A percentile compares a stretch with the other conserved stretches of the same genome.
Evolutionary conservation across 2,888 invertebrate genomes (phyloP).

Genomic region (Drosophila paranaensis): DNA sequence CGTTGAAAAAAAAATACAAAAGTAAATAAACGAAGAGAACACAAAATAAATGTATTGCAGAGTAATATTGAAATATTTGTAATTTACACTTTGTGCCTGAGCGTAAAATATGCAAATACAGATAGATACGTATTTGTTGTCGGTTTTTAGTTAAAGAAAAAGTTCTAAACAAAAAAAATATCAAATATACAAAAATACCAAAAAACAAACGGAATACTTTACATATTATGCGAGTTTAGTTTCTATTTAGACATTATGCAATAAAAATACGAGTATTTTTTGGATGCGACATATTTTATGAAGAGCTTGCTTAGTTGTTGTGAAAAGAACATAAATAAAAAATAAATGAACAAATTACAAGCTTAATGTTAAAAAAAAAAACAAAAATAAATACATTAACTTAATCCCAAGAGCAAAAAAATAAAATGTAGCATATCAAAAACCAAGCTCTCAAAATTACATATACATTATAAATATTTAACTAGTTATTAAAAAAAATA

Average conservation of each 20-base stretch:
- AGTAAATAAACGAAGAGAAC: slow-evolving; percentile 5
- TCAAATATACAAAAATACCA: slow-evolving; percentile 29
- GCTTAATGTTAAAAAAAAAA: slow-evolving; percentile 68
- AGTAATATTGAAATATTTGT: slow-evolving; percentile 69
- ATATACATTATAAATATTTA: slow-evolving; percentile 72
- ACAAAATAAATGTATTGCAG: slow-evolving; percentile 37
- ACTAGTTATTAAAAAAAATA: slow-evolving; percentile 62
- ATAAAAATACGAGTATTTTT: slow-evolving; percentile 58
- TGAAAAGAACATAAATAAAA: slow-evolving; percentile 39
- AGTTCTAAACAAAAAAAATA: slow-evolving; percentile 30
- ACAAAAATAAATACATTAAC: slow-evolving; percentile 57
- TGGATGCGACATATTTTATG: slow-evolving; percentile 67
- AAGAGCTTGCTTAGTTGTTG: slow-evolving; percentile 80
- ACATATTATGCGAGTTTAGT: slow-evolving; percentile 34
- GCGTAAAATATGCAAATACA: slow-evolving; percentile 74
- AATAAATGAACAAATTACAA: slow-evolving; percentile 51
- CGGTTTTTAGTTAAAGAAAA: slow-evolving; percentile 38
- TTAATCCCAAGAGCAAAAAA: slow-evolving; percentile 62
- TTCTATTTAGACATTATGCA: slow-evolving; percentile 52
- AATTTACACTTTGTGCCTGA: slow-evolving; percentile 84
- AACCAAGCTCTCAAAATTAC: slow-evolving; percentile 71
- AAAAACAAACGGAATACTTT: slow-evolving; percentile 9
- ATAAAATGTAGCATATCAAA: slow-evolving; percentile 74
- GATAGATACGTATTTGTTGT: slow-evolving; percentile 44
- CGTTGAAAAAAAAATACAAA: slow-evolving; percentile 10